phyloP scores from a whole-genome alignment of 2,888 invertebrate genomes.

The Chaetogeoica ovagalla region DNA sequence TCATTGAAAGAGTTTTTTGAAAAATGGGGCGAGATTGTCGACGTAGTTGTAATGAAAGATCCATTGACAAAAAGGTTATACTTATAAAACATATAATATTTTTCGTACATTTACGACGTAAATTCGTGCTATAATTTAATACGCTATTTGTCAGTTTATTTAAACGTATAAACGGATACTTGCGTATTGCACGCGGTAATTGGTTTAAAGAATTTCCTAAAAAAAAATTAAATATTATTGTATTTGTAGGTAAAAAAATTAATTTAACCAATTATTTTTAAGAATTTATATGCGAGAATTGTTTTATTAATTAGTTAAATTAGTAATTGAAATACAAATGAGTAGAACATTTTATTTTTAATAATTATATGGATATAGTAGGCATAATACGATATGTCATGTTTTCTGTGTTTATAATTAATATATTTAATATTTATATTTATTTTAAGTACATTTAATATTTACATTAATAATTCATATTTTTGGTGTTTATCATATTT shows the following conservation, averaged over 20 bases:
- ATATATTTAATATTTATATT: too few species aligned
- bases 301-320: too few species aligned
- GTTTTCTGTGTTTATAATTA: too few species aligned
- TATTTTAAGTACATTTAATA: background rate
- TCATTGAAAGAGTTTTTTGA: conserved; percentile 90
- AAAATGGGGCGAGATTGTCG: conserved; percentile 95
- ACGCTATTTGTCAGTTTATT: background rate
- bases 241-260: too few species aligned
- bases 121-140: background rate
- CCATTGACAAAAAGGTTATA: conserved; percentile 76
- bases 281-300: too few species aligned
- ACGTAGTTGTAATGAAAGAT: conserved; percentile 96
- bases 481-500: background rate
- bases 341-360: too few species aligned
- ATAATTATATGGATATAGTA: too few species aligned
- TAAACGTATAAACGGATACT: background rate
- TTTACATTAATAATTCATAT: background rate
- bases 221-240: too few species aligned
- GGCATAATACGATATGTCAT: too few species aligned
- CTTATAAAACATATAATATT: background rate
- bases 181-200: background rate
- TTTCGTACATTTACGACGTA: background rate
- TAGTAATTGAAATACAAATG: too few species aligned
- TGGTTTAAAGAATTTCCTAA: background rate
- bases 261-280: too few species aligned